These are phyloP conservation scores for Nomada hirtipes DNA, from an alignment of 2,888 invertebrate genomes.

Conservation along the genomic window DNA sequence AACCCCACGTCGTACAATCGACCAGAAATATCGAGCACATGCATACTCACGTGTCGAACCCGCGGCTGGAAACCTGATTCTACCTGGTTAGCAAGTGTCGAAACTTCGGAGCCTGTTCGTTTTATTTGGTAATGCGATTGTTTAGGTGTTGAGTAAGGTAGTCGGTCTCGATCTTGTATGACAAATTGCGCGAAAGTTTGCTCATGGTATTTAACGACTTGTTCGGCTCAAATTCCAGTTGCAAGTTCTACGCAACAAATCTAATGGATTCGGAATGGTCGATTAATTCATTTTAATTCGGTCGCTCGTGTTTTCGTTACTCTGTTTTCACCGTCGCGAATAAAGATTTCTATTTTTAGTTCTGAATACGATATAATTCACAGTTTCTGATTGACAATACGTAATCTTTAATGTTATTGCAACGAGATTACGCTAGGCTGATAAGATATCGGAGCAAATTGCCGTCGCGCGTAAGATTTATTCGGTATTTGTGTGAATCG, in stretches of 20 bases:
- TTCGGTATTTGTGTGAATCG: background rate
- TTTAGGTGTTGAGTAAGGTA: conserved; percentile 1
- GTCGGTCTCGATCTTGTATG: background rate
- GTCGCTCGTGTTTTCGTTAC: background rate
- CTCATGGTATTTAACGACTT: background rate
- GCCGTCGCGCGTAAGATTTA: conserved; percentile 42
- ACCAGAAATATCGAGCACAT: background rate
- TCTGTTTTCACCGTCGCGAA: background rate
- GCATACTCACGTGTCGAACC: background rate
- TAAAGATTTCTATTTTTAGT: background rate
- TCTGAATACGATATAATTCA: background rate
- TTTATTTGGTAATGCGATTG: conserved; percentile 28
- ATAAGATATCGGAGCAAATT: conserved; percentile 36
- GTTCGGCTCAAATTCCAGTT: background rate
- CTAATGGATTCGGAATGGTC: background rate
- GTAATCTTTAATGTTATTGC: conserved; percentile 27
- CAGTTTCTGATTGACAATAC: background rate
- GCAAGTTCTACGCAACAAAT: background rate
- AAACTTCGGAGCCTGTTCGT: conserved; percentile 13
- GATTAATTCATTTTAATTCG: background rate
- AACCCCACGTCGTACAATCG: background rate
- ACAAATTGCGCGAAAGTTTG: conserved; percentile 13
- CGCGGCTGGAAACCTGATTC: conserved; percentile 20
- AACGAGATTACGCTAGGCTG: conserved; percentile 28
- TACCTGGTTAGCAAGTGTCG: conserved; percentile 29